phyloP scores from a whole-genome alignment of 2,888 invertebrate species.

The Petrolisthes cinctipes region DNA sequence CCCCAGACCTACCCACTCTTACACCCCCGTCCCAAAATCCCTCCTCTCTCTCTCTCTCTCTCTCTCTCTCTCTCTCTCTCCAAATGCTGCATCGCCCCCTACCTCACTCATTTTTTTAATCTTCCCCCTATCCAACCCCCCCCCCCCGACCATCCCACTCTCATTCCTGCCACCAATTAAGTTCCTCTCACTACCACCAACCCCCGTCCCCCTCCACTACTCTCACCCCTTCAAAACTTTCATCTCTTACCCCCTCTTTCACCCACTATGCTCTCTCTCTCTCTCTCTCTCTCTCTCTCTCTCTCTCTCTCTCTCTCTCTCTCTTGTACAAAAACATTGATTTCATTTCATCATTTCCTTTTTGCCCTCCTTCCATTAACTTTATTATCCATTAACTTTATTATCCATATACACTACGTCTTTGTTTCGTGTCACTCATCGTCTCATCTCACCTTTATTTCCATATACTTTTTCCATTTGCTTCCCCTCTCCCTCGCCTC shows the following conservation, averaged over 20 bases:
- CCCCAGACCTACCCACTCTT: background rate
- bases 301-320: background rate
- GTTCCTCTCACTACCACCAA: background rate
- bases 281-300: background rate
- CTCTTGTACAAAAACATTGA: background rate
- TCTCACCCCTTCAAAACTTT: background rate
- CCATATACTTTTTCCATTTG: background rate
- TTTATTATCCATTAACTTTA: background rate
- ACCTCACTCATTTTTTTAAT: background rate
- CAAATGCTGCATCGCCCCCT: too few relatives aligned
- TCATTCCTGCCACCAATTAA: background rate
- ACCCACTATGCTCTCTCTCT: background rate
- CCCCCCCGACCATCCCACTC: background rate
- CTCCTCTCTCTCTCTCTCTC: background rate
- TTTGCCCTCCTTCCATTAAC: background rate
- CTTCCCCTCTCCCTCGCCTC: background rate
- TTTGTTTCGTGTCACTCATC: background rate
- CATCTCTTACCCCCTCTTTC: background rate
- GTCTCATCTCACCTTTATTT: background rate
- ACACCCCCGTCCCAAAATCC: background rate
- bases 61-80: conserved; percentile 8
- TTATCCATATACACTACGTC: background rate
- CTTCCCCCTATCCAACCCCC: background rate
- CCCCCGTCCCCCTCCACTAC: background rate
- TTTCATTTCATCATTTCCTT: background rate